phyloP scores from a whole-genome alignment of 2,888 invertebrate species.

The Hecatera dysodea region DNA sequence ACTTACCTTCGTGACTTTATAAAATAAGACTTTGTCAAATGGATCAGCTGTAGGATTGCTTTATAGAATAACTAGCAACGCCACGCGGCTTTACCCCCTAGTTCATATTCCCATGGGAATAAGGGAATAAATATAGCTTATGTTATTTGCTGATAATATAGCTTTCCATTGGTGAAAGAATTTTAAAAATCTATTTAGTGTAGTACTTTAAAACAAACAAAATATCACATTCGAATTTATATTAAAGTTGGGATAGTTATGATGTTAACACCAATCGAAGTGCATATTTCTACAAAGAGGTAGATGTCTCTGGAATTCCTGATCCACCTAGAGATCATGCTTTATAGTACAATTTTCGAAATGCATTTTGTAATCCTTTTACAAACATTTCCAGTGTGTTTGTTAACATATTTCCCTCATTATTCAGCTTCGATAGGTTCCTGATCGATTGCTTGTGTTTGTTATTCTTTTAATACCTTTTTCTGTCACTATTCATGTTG shows the following conservation, averaged over 20 bases:
- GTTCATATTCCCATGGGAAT: too few relatives aligned
- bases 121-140: too few relatives aligned
- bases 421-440: slow-evolving; percentile 41
- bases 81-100: too few relatives aligned
- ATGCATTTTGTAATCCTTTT: slow-evolving; percentile 20
- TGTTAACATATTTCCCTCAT: slow-evolving; percentile 23
- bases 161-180: too few relatives aligned
- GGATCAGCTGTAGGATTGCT: neutral
- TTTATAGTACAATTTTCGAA: neutral
- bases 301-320: neutral
- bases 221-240: too few relatives aligned
- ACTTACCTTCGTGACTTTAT: neutral
- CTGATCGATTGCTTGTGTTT: slow-evolving; percentile 45
- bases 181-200: too few relatives aligned
- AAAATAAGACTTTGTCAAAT: neutral
- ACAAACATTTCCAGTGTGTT: slow-evolving; percentile 26
- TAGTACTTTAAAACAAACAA: too few relatives aligned
- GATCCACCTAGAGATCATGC: neutral
- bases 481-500: slow-evolving; percentile 48
- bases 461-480: slow-evolving; percentile 43
- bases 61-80: neutral
- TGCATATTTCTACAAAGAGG: neutral
- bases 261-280: neutral
- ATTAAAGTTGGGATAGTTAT: too few relatives aligned
- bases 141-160: too few relatives aligned